phyloP scores from a whole-genome alignment of 1,140 invertebrate species.

The Kradibia gibbosae region DNA sequence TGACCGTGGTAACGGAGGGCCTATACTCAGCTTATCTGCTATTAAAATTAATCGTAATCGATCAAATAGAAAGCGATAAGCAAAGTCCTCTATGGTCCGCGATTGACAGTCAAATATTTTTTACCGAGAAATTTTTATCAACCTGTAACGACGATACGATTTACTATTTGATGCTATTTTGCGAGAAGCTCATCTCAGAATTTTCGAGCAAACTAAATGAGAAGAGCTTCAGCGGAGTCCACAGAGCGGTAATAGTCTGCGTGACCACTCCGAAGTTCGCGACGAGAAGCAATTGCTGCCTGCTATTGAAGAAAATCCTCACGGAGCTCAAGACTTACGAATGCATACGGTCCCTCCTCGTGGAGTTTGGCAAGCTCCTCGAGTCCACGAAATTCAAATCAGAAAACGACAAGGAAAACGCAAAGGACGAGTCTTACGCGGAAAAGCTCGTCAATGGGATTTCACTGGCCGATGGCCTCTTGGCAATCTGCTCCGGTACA shows the following conservation, averaged over 20 bases:
- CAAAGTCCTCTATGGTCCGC: slow-evolving; percentile 79
- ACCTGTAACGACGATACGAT: slow-evolving; percentile 80
- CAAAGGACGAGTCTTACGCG: slow-evolving; percentile 64
- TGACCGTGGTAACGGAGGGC: slow-evolving; percentile 83
- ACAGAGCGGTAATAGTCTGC: slow-evolving; percentile 78
- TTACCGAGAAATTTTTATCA: slow-evolving; percentile 86
- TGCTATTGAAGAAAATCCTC: slow-evolving; percentile 63
- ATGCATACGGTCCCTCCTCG: slow-evolving; percentile 73
- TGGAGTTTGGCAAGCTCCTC: slow-evolving; percentile 76
- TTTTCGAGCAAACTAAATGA: slow-evolving; percentile 76
- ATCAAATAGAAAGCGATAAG: slow-evolving; percentile 74
- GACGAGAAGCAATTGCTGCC: slow-evolving; percentile 61
- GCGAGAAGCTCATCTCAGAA: slow-evolving; percentile 77
- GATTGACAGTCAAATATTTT: slow-evolving; percentile 84
- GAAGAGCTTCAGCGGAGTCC: slow-evolving; percentile 72
- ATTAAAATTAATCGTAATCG: slow-evolving; percentile 76
- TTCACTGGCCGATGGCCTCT: slow-evolving; percentile 66
- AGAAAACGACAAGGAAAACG: slow-evolving; percentile 64
- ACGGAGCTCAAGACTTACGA: slow-evolving; percentile 62
- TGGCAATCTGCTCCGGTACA: slow-evolving; percentile 66
- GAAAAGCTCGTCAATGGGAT: slow-evolving; percentile 61
- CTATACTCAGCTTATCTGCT: slow-evolving; percentile 84
- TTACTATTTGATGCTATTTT: slow-evolving; percentile 77
- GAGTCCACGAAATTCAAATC: slow-evolving; percentile 73
- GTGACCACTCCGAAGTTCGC: slow-evolving; percentile 72